Evolutionary conservation across 2,888 invertebrate genomes (phyloP).

Genomic region (Orthosia cruda): DNA sequence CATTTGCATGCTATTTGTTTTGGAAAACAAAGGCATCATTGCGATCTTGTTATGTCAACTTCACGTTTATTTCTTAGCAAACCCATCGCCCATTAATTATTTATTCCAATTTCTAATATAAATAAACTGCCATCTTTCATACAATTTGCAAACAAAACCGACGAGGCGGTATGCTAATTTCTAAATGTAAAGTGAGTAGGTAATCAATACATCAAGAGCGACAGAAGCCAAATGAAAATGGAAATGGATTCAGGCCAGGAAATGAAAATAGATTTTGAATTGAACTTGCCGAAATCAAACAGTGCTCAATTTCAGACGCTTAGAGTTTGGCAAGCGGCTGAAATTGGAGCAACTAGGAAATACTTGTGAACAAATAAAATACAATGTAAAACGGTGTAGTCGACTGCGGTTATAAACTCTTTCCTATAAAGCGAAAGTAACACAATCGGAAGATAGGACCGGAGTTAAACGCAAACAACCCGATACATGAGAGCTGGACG

Average conservation of each 20-base stretch:
- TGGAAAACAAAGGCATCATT: neutral
- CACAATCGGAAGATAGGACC: constrained; percentile 52
- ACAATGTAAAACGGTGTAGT: constrained; percentile 31
- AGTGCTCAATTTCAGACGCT: constrained; percentile 67
- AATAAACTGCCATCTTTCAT: constrained; percentile 60
- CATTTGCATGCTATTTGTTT: constrained; percentile 11
- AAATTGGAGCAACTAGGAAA: constrained; percentile 54
- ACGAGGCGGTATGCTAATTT: constrained; percentile 64
- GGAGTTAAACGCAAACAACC: constrained; percentile 36
- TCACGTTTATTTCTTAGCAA: constrained; percentile 15
- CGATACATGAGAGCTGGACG: constrained; percentile 30
- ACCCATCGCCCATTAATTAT: constrained; percentile 33
- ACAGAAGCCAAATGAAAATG: constrained; percentile 75
- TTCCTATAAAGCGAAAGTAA: constrained; percentile 49
- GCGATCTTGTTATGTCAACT: constrained; percentile 18
- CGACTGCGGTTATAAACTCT: constrained; percentile 55
- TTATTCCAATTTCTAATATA: constrained; percentile 41
- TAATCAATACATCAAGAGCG: constrained; percentile 75
- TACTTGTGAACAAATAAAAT: constrained; percentile 67
- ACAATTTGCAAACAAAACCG: constrained; percentile 65
- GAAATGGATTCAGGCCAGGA: constrained; percentile 75
- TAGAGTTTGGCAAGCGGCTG: constrained; percentile 44
- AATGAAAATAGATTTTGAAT: constrained; percentile 78
- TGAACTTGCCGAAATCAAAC: constrained; percentile 75
- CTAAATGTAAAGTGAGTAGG: constrained; percentile 73